Base-by-base conservation (phyloP, 1,140 invertebrate species). In the Xylocopa sonorina region DNA sequence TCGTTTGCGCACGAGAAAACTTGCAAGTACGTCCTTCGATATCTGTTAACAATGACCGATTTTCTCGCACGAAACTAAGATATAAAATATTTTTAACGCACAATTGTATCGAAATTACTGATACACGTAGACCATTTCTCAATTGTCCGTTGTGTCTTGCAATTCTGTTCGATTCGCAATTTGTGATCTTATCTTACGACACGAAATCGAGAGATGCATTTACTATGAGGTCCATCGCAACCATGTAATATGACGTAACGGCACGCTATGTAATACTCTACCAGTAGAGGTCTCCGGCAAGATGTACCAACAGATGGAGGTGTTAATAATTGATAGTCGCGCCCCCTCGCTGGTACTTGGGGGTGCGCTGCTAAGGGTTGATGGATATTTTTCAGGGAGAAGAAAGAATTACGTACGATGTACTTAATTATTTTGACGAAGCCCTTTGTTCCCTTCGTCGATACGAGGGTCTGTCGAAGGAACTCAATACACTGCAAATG, bases 251-350 rank as follows among this genome's bases (percentile, higher is more conserved):
- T 87, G 87, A 89, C 78, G 87, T 85, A 88, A 85, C 81, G 75
- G 46, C 60, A 80, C 64, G 86, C 88, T 87, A 82, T 83, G 79
- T 66, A 64, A 79, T 46, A 76, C 73, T 80, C 66, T 71, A 74
- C 48, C 53, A 68, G 84, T 62, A 50, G 81, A 83, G 74, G 58
- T 62, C 55, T 79, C 50, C 24, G 46, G 83, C 74, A 90, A 90
- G 87, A 91, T 91, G 84, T 78, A 88, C 89, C 85, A 88, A 91
- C 90, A 91, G 90, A 91, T 91, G 90, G 90, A 91, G 88, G 88
- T 91, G 90, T 91, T 91, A 91, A 91, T 91, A 91, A 91, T 91
- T 89, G 89, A 91, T 91, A 88, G 83, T 90, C 87, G 86, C 83
- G 88, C 88, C 90, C 90, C 88, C 84, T 89, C 78, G 80, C 80